phyloP scores from a whole-genome alignment of 2,113 vertebrate species.

The Leptocoma aspasia region DNA sequence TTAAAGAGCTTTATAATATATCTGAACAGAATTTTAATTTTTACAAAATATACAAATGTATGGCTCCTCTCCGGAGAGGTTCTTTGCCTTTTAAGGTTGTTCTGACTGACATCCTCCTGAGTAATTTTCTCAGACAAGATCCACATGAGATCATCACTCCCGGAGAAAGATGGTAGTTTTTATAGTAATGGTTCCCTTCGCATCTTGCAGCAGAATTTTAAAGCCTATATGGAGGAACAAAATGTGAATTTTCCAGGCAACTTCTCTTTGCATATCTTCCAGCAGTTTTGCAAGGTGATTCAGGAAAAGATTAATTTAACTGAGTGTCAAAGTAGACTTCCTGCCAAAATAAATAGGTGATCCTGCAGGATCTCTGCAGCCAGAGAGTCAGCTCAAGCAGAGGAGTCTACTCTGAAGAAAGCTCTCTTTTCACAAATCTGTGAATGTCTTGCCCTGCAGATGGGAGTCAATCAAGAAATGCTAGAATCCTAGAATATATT shows the following conservation, averaged over 20 bases:
- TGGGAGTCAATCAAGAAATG: neutral
- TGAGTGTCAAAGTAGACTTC: neutral
- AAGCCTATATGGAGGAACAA: neutral
- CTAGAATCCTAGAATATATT: neutral
- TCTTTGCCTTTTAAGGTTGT: neutral
- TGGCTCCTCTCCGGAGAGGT: neutral
- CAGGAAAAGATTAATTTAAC: neutral
- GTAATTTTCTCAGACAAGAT: neutral
- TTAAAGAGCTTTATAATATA: neutral
- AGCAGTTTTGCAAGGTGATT: neutral
- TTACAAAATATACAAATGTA: neutral
- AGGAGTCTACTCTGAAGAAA: neutral
- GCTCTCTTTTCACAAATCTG: neutral
- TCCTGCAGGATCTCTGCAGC: neutral
- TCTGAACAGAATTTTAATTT: neutral
- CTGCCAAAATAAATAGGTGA: neutral
- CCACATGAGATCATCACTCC: neutral
- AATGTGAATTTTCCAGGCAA: neutral
- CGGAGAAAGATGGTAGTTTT: neutral
- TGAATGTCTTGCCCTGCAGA: neutral
- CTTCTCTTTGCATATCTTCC: neutral
- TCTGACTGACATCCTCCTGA: neutral
- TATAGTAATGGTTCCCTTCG: neutral
- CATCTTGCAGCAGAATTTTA: neutral
- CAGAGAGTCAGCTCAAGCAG: neutral